Conservation (phyloP, 2,797 vertebrate species). For the Taeniopygia guttata region DNA sequence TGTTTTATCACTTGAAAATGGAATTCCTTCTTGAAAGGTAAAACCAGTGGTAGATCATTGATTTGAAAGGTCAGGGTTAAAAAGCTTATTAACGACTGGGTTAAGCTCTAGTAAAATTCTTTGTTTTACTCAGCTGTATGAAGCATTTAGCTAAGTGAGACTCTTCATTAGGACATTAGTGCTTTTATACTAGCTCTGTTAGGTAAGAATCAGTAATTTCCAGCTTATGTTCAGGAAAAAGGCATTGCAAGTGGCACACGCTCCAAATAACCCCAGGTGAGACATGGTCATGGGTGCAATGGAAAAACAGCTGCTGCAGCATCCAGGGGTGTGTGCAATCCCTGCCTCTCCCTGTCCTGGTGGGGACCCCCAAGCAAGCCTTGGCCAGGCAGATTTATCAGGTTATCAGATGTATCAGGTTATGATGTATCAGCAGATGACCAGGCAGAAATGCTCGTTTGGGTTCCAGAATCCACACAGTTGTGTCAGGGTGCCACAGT, state of each 20-base stretch:
- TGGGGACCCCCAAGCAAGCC: not conserved
- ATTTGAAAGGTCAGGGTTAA: constrained; percentile 77
- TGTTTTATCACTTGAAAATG: constrained; percentile 73
- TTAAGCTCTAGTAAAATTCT: constrained; percentile 70
- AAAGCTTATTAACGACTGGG: constrained; percentile 73
- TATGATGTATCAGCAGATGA: not conserved
- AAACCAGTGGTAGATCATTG: constrained; percentile 73
- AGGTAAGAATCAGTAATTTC: constrained; percentile 50
- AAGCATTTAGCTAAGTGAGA: constrained; percentile 71
- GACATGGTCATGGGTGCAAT: rapidly evolving
- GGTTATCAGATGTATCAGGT: not conserved
- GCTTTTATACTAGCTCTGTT: constrained; percentile 49
- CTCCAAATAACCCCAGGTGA: not conserved
- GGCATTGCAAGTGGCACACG: not conserved
- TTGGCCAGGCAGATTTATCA: not conserved
- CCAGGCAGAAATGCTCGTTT: not conserved
- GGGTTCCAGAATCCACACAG: not conserved
- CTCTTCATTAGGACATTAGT: constrained; percentile 55
- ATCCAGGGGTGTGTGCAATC: not conserved
- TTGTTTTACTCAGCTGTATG: constrained; percentile 69
- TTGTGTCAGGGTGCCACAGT: not conserved
- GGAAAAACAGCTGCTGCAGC: not conserved
- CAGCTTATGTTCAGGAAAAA: constrained; percentile 43
- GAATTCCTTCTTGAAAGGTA: constrained; percentile 74
- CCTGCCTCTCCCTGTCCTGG: not conserved